Evolutionary conservation across 2,113 vertebrate species (phyloP), one percentile per base, ranked within the genome.

Genomic region (Ictalurus punctatus): DNA sequence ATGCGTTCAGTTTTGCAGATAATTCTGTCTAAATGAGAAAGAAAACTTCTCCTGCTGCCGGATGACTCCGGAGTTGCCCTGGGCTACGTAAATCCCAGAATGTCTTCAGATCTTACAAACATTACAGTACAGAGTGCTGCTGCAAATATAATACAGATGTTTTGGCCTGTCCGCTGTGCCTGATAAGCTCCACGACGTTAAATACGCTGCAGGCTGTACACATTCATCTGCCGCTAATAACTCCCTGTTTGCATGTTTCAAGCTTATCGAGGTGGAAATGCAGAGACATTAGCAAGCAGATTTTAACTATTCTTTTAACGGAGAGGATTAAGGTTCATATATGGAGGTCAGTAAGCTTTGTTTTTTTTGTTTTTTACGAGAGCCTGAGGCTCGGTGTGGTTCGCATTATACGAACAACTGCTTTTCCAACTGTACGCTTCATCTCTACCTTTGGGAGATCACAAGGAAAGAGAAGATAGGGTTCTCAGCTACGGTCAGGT

Each of bases 271-370:
- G 92, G 63, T 92, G 91, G 91, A 94, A 92, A 58, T 92, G 91
- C 90, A 93, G 91, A 91, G 84, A 92, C 86, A 84, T 93, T 93
- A 90, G 93, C 89, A 92, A 89, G 94, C 93, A 92, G 90, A 91
- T 90, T 91, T 93, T 91, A 94, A 94, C 89, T 90, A 87, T 85
- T 89, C 89, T 91, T 92, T 94, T 92, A 94, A 94, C 93, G 91
- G 88, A 79, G 90, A 86, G 94, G 93, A 95, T 95, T 95, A 94
- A 88, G 91, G 91, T 90, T 90, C 94, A 93, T 92, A 92, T 94
- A 93, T 91, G 93, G 92, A 92, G 67, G 84, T 83, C 92, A 91
- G 90, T 93, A 93, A 93, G 76, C 61, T 94, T 94, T 90, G 93
- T 94, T 91, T 85, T 94, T 91, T 94, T 94, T 90, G 93, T 94